A percentile compares a stretch with the other conserved stretches of the same genome.
Conservation (phyloP, 92 coral and sea anemone genomes). For the Nematostella vectensis region DNA sequence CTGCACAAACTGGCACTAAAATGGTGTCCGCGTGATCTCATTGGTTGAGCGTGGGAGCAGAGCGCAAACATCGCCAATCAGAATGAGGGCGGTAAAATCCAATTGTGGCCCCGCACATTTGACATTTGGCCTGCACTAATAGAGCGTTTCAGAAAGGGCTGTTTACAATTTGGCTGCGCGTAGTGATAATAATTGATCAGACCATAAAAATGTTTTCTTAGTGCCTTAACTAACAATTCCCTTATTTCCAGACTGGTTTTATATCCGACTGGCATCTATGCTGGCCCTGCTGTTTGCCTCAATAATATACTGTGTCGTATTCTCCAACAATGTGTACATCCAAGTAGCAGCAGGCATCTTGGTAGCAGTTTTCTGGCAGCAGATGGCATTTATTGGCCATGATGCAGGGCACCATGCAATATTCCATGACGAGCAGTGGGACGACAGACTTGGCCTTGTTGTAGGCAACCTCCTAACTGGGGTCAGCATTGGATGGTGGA, state of each 20-base stretch:
- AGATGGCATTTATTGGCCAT: constrained; percentile 93
- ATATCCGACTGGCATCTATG: constrained; percentile 31
- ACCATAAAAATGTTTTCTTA: no score
- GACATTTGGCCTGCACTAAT: no score
- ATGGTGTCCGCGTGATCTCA: no score
- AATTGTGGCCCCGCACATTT: no score
- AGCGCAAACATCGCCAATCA: no score
- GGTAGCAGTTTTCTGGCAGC: constrained; percentile 94
- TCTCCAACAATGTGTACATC: constrained; percentile 45
- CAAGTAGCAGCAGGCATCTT: constrained; percentile 58
- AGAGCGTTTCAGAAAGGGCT: no score
- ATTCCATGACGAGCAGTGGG: constrained; percentile 62
- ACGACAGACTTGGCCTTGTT: constrained; percentile 63
- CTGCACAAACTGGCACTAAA: no score
- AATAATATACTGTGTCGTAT: constrained; percentile 69
- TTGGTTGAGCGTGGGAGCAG: no score
- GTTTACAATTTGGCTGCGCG: no score
- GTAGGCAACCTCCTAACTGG: constrained; percentile 90
- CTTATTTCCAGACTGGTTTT: constrained; percentile 83
- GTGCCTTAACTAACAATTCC: no score
- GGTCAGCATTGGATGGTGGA: constrained; percentile 98
- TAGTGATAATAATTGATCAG: no score
- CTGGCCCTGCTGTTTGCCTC: constrained; percentile 41
- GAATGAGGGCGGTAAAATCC: no score
- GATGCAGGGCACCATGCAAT: constrained; percentile 89